Evolutionary conservation across 2,888 invertebrate genomes (phyloP).

Genomic region (Troides aeacus): DNA sequence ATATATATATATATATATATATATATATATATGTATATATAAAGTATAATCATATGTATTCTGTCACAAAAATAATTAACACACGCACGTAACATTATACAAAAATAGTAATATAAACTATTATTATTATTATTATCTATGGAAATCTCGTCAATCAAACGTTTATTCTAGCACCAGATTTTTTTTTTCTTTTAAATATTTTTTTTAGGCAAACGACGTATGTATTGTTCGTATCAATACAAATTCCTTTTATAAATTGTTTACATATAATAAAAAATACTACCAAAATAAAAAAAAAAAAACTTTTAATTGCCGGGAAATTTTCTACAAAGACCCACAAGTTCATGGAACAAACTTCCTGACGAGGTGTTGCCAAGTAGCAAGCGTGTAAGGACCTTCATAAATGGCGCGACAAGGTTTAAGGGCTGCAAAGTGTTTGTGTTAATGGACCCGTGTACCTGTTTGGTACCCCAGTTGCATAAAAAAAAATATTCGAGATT

Average conservation of each 20-base stretch:
- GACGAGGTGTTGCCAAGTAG: too few species aligned
- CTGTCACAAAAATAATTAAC: constrained; percentile 11
- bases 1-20: constrained; percentile 10
- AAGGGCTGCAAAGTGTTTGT: too few species aligned
- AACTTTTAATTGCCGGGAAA: too few species aligned
- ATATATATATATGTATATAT: constrained; percentile 3
- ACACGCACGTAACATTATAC: constrained; percentile 30
- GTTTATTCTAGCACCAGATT: constrained; percentile 26
- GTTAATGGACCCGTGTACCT: too few species aligned
- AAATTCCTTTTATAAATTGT: not conserved
- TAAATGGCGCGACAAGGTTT: too few species aligned
- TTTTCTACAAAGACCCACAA: too few species aligned
- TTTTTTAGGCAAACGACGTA: constrained; percentile 14
- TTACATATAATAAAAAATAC: too few species aligned
- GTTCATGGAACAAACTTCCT: too few species aligned
- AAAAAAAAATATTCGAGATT: not conserved
- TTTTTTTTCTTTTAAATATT: not conserved
- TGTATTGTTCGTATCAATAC: constrained; percentile 8
- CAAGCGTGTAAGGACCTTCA: too few species aligned
- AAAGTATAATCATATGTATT: constrained; percentile 36
- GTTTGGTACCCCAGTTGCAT: too few species aligned
- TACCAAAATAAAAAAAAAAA: too few species aligned
- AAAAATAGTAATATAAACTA: constrained; percentile 22
- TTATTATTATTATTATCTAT: constrained; percentile 6
- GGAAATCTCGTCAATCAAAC: constrained; percentile 22